Conservation (phyloP, 2,797 vertebrate species). For the Hyperoplus lanceolatus region DNA sequence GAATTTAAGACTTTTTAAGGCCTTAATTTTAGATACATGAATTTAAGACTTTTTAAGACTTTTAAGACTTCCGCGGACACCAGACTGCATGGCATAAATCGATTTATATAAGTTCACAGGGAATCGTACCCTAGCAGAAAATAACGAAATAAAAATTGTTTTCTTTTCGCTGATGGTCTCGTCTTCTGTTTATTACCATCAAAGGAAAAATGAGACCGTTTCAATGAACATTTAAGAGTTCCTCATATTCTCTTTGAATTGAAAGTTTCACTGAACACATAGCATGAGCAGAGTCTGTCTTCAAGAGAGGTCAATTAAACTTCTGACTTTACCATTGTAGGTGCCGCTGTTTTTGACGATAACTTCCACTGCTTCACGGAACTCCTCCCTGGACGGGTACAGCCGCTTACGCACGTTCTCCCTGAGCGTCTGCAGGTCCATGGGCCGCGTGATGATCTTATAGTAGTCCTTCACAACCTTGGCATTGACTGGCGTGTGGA, state of each 20-base stretch:
- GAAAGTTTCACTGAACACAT: background rate
- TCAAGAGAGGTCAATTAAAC: background rate
- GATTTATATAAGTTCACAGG: too few species aligned
- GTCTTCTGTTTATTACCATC: too few species aligned
- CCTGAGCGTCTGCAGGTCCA: conserved; percentile 97
- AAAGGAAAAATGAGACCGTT: too few species aligned
- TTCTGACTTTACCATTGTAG: conserved; percentile 90
- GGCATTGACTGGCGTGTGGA: conserved; percentile 96
- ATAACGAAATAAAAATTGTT: too few species aligned
- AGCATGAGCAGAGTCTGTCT: background rate
- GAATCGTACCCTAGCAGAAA: too few species aligned
- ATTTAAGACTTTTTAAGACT: too few species aligned
- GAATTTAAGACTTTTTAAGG: too few species aligned
- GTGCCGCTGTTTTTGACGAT: conserved; percentile 97
- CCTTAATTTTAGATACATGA: too few species aligned
- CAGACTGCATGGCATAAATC: too few species aligned
- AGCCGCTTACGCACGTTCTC: conserved; percentile 96
- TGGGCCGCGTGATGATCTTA: conserved; percentile 97
- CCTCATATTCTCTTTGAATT: background rate
- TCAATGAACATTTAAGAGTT: too few species aligned
- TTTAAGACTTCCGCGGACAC: too few species aligned
- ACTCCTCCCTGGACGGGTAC: conserved; percentile 97
- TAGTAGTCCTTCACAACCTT: conserved; percentile 99
- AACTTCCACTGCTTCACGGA: conserved; percentile 94
- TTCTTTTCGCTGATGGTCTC: too few species aligned